These are phyloP conservation scores for Cyprinodon brontotheroides DNA, from an alignment of 2,113 vertebrate genomes.

Conservation along the genomic window DNA sequence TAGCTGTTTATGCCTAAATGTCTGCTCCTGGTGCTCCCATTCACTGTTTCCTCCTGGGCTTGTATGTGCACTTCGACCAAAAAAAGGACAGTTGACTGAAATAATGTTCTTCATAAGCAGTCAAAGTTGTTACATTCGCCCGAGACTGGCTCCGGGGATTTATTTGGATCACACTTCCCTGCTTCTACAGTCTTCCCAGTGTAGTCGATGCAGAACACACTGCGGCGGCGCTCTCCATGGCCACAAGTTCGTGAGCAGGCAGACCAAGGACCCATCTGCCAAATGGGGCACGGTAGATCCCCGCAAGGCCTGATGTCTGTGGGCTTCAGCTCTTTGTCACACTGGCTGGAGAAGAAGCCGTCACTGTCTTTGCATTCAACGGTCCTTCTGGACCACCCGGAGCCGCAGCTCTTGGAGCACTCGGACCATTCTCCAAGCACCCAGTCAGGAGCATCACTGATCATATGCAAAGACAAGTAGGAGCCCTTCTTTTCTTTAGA, in stretches of 20 bases:
- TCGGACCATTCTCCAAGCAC: constrained; percentile 91
- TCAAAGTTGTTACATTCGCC: constrained; percentile 76
- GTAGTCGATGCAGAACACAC: constrained; percentile 83
- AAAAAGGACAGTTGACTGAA: constrained; percentile 10
- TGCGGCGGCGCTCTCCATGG: constrained; percentile 79
- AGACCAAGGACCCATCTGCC: constrained; percentile 85
- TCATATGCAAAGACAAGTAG: constrained; percentile 80
- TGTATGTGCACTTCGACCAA: constrained; percentile 52
- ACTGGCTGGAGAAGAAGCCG: constrained; percentile 82
- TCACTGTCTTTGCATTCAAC: constrained; percentile 86
- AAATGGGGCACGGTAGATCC: constrained; percentile 87
- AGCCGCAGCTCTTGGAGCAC: constrained; percentile 91
- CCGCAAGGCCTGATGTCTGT: constrained; percentile 87
- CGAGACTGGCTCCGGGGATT: constrained; percentile 67
- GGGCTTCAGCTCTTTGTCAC: constrained; percentile 84
- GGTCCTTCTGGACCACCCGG: constrained; percentile 89
- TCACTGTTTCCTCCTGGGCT: constrained; percentile 29
- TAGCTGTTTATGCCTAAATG: not conserved
- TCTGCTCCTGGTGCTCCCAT: not conserved
- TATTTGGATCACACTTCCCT: constrained; percentile 79
- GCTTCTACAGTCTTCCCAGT: constrained; percentile 73
- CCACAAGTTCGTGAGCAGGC: constrained; percentile 86
- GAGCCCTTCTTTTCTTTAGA: constrained; percentile 75
- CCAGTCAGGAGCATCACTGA: constrained; percentile 85
- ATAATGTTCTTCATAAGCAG: constrained; percentile 77